Evolutionary conservation across 2,797 vertebrate species (phyloP).

Genomic region (Sylvilagus floridanus): DNA sequence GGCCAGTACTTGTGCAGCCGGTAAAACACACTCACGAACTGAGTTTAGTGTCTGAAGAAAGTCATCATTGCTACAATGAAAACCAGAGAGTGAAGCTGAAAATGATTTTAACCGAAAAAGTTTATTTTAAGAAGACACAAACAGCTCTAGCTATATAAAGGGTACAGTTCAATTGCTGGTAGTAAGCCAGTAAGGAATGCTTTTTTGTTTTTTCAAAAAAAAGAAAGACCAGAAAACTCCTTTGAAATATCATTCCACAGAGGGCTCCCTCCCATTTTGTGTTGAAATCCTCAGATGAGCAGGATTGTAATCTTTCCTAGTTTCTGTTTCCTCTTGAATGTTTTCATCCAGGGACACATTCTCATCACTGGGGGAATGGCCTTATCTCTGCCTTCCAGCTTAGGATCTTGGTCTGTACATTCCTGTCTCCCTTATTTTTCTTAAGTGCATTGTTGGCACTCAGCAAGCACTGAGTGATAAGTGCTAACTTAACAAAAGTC

Average conservation of each 20-base stretch:
- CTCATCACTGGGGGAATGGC: not conserved
- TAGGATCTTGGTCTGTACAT: constrained; percentile 35
- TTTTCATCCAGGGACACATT: constrained; percentile 42
- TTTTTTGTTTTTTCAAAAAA: constrained; percentile 24
- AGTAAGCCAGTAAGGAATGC: constrained; percentile 79
- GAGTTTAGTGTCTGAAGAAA: constrained; percentile 44
- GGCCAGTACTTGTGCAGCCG: not conserved
- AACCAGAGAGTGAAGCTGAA: constrained; percentile 63
- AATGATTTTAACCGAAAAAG: constrained; percentile 76
- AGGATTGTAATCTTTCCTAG: constrained; percentile 36
- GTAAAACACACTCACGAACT: not conserved
- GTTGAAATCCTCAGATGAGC: constrained; percentile 56
- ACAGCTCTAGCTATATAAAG: constrained; percentile 82
- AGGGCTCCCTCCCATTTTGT: constrained; percentile 63
- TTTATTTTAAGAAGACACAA: constrained; percentile 84
- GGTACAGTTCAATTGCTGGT: constrained; percentile 79
- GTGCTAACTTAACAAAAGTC: not conserved
- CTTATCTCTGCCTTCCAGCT: constrained; percentile 54
- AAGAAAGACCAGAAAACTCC: constrained; percentile 65
- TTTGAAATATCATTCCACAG: constrained; percentile 68
- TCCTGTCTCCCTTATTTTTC: constrained; percentile 37
- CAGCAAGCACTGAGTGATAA: not conserved
- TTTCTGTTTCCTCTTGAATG: constrained; percentile 60
- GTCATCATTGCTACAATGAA: constrained; percentile 25
- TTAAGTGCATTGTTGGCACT: not conserved